Evolutionary conservation across 2,113 vertebrate species (phyloP).

Genomic region (Lepisosteus oculatus): DNA sequence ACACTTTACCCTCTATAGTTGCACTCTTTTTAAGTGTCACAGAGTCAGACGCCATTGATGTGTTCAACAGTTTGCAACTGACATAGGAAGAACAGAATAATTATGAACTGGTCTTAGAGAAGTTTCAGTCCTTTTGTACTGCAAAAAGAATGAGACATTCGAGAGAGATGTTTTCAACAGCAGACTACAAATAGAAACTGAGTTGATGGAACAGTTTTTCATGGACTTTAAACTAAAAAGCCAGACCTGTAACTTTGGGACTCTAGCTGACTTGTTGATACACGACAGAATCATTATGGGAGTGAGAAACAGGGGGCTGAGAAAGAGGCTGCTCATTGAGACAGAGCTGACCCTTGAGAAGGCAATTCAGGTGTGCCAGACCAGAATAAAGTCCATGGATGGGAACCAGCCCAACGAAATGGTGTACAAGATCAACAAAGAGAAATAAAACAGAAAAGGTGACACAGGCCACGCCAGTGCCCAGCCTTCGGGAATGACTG

Average conservation of each 20-base stretch:
- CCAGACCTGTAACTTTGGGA: background rate
- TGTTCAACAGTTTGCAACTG: background rate
- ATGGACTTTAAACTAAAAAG: background rate
- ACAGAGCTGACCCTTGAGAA: background rate
- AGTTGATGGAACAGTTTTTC: background rate
- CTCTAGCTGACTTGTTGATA: constrained; percentile 1
- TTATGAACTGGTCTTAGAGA: background rate
- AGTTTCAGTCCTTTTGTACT: background rate
- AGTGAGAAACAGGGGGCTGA: background rate
- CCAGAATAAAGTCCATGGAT: background rate
- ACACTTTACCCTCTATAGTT: background rate
- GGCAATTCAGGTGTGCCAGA: constrained; percentile 1
- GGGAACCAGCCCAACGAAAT: too few relatives aligned
- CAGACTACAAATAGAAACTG: background rate
- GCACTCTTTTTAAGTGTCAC: background rate
- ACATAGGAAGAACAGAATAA: background rate
- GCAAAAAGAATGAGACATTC: background rate
- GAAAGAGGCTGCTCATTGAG: background rate
- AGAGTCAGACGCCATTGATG: background rate
- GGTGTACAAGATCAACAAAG: too few relatives aligned
- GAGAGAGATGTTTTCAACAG: background rate
- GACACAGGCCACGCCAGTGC: too few relatives aligned
- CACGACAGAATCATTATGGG: background rate
- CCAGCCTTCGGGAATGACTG: too few relatives aligned
- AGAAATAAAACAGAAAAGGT: too few relatives aligned